phyloP scores from a whole-genome alignment of 2,113 vertebrate genomes.

The Deroptyus accipitrinus region DNA sequence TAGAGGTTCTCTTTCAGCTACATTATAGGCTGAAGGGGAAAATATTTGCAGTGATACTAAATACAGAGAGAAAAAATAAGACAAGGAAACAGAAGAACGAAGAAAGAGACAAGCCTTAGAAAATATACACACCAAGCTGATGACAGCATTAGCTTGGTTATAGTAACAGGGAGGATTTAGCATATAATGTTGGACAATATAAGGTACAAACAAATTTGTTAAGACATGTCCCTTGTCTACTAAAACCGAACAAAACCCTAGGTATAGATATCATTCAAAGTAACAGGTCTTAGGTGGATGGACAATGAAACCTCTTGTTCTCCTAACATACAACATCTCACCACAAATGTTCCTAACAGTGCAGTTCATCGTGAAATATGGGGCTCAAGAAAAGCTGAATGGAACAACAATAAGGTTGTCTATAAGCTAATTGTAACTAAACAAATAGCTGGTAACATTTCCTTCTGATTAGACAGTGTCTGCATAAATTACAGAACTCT shows the following conservation, averaged over 20 bases:
- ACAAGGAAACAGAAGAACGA: background rate
- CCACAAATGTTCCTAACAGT: background rate
- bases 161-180: background rate
- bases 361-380: background rate
- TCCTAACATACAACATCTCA: background rate
- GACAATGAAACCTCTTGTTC: background rate
- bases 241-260: background rate
- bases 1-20: background rate
- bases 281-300: background rate
- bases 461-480: constrained; percentile 50
- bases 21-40: background rate
- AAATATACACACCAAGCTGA: background rate
- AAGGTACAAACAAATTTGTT: background rate
- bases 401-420: background rate
- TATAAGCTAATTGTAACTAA: constrained; percentile 29
- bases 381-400: constrained; percentile 1
- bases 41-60: background rate
- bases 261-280: background rate
- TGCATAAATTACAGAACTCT: constrained; percentile 59
- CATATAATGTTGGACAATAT: background rate
- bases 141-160: background rate
- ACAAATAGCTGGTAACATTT: constrained; percentile 48
- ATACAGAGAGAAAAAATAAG: background rate
- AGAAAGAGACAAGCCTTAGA: background rate
- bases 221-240: background rate